Conservation (phyloP, 2,797 vertebrate genomes). For the Halcyon smyrnensis region DNA sequence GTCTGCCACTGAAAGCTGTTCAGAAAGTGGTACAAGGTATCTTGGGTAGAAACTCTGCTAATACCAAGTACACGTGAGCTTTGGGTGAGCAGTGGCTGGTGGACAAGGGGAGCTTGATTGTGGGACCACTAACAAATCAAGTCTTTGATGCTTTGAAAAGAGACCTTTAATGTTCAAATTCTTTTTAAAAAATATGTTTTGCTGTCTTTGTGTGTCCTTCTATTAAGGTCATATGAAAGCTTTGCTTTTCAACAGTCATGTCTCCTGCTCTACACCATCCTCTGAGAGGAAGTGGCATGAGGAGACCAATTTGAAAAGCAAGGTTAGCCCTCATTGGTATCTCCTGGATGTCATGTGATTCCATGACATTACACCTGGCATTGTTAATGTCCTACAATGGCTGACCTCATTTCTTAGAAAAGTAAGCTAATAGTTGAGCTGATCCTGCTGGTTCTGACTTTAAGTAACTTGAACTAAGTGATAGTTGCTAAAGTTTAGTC, state of each 20-base stretch:
- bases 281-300: neutral
- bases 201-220: neutral
- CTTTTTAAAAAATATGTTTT: neutral
- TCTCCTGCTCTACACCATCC: neutral
- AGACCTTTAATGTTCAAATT: neutral
- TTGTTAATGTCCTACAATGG: rapidly evolving
- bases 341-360: neutral
- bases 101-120: rapidly evolving
- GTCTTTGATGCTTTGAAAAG: neutral
- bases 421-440: neutral
- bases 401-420: neutral
- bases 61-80: neutral
- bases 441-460: neutral
- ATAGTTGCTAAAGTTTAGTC: neutral
- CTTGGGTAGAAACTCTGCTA: neutral
- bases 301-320: neutral
- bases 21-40: neutral
- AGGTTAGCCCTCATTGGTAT: neutral
- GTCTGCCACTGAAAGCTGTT: neutral
- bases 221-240: neutral
- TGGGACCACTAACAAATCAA: neutral
- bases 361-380: neutral
- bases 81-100: neutral
- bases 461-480: neutral
- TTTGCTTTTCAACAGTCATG: neutral